A percentile compares a stretch with the other conserved stretches of the same genome.
Evolutionary conservation across 2,888 invertebrate genomes (phyloP).

Genomic region (Stomorhina lunata): DNA sequence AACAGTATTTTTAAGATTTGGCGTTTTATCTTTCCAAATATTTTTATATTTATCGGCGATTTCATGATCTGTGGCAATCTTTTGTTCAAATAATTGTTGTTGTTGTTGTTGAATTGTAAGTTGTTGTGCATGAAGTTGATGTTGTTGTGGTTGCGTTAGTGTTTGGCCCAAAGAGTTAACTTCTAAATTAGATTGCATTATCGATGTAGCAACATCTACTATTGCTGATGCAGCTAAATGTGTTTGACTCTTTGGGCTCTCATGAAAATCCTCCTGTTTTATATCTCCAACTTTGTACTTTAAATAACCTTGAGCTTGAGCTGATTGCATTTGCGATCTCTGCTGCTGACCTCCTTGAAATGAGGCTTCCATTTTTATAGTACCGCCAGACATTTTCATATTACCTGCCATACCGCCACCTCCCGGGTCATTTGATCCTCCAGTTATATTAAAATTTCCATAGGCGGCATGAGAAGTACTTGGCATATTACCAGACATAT

Average conservation of each 20-base stretch:
- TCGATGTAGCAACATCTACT: constrained; percentile 79
- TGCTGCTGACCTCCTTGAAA: too few relatives aligned
- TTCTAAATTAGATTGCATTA: constrained; percentile 65
- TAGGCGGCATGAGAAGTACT: constrained; percentile 80
- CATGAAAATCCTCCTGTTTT: constrained; percentile 81
- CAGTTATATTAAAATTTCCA: constrained; percentile 78
- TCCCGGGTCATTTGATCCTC: constrained; percentile 84
- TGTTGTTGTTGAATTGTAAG: constrained; percentile 22
- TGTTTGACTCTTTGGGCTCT: constrained; percentile 82
- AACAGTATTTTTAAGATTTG: constrained; percentile 76
- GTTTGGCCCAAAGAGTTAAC: constrained; percentile 82
- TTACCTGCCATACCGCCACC: constrained; percentile 81
- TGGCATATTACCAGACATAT: constrained; percentile 67
- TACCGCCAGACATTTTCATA: constrained; percentile 60
- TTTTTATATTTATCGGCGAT: constrained; percentile 78
- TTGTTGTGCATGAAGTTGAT: constrained; percentile 30
- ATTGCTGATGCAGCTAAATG: constrained; percentile 67
- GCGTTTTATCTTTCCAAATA: constrained; percentile 78
- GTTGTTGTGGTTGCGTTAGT: constrained; percentile 76
- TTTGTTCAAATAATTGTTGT: constrained; percentile 50
- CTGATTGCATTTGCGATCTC: constrained; percentile 37
- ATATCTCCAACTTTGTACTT: constrained; percentile 69
- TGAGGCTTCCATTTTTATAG: constrained; percentile 71
- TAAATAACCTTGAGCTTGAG: constrained; percentile 65
- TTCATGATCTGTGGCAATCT: constrained; percentile 70